A percentile compares a stretch with the other conserved stretches of the same genome.
Conservation (phyloP, 2,797 vertebrate species). For the Odontamblyopus rebecca region DNA sequence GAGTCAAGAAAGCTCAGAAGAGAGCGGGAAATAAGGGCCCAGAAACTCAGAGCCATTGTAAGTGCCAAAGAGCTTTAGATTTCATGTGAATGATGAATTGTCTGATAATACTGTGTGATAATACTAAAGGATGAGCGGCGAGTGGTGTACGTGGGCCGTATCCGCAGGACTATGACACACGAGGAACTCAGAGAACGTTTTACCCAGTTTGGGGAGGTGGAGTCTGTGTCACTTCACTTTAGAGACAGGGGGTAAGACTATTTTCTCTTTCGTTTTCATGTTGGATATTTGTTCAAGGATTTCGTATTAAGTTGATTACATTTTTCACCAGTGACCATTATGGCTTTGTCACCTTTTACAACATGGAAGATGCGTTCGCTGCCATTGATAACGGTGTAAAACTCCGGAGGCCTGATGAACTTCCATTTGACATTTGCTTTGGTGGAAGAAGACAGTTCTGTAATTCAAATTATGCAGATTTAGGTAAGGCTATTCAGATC, state of each 20-base stretch:
- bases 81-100: neutral
- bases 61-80: conserved; percentile 30
- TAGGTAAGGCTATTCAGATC: conserved; percentile 75
- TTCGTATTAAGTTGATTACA: neutral
- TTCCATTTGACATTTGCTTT: conserved; percentile 95
- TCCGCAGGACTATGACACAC: conserved; percentile 87
- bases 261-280: too few species aligned
- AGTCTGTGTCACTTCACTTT: conserved; percentile 93
- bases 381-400: conserved; percentile 92
- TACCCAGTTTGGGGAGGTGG: conserved; percentile 90
- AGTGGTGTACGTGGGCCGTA: conserved; percentile 95
- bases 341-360: conserved; percentile 93
- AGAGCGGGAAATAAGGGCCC: conserved; percentile 58
- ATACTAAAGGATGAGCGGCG: conserved; percentile 87
- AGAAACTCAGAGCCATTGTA: conserved; percentile 79
- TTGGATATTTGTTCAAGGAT: neutral
- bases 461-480: conserved; percentile 87
- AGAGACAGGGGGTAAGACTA: conserved; percentile 84
- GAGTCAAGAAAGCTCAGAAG: conserved; percentile 54
- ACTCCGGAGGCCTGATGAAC: conserved; percentile 85
- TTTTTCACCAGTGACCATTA: conserved; percentile 84
- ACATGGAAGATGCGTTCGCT: conserved; percentile 87
- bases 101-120: neutral
- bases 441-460: conserved; percentile 96
- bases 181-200: conserved; percentile 90